Conservation (phyloP, 2,888 invertebrate genomes). For the Ecliptopera silaceata region DNA sequence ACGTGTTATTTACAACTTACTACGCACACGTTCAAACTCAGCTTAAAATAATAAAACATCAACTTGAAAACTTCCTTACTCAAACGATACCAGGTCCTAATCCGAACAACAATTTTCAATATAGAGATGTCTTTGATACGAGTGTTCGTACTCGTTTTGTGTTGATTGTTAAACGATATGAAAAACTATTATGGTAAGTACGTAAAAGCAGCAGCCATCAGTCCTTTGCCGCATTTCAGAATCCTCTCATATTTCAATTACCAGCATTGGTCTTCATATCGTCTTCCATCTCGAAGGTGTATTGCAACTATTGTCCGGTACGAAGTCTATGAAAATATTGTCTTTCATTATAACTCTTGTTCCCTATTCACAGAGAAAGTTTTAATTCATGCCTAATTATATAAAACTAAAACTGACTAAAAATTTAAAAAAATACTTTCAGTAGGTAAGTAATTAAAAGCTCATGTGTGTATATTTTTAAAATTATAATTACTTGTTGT, state of each 20-base stretch:
- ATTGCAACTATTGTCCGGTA: too few relatives aligned
- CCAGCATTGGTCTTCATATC: too few relatives aligned
- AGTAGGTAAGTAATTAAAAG: too few relatives aligned
- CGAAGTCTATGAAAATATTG: too few relatives aligned
- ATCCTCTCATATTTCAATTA: too few relatives aligned
- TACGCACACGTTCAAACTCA: slow-evolving; percentile 52
- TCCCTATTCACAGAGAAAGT: too few relatives aligned
- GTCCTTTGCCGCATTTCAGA: not conserved
- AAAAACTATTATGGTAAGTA: slow-evolving; percentile 46
- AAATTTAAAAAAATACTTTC: too few relatives aligned
- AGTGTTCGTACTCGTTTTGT: slow-evolving; percentile 40
- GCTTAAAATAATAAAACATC: slow-evolving; percentile 51
- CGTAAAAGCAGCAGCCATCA: not conserved
- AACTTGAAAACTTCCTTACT: slow-evolving; percentile 45
- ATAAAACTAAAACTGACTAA: too few relatives aligned
- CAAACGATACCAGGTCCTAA: not conserved
- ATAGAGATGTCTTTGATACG: slow-evolving; percentile 39
- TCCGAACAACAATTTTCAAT: slow-evolving; percentile 11
- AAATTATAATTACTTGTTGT: not conserved
- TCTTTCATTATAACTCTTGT: too few relatives aligned
- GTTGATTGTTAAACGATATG: slow-evolving; percentile 47
- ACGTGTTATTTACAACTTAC: slow-evolving; percentile 45
- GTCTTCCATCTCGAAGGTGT: too few relatives aligned
- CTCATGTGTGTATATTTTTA: not conserved
- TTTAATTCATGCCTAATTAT: too few relatives aligned